These are phyloP conservation scores for Rapana venosa DNA, from an alignment of 2,888 invertebrate genomes.

Conservation along the genomic window DNA sequence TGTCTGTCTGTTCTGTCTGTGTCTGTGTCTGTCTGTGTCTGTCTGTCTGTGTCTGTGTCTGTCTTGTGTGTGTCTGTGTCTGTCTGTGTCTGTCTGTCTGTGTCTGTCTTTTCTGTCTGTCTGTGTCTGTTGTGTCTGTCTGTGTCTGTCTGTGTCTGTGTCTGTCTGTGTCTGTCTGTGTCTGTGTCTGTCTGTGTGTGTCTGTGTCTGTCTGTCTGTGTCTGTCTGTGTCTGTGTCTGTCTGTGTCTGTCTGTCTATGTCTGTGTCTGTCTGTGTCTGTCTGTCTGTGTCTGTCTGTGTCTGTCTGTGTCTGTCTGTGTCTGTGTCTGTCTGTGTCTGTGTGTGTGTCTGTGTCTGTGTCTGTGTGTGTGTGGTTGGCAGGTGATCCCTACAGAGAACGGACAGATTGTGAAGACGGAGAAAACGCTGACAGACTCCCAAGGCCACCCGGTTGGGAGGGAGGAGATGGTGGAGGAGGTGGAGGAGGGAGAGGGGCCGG, in stretches of 20 bases:
- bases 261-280: not conserved
- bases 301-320: not conserved
- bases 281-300: not conserved
- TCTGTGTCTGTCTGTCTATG: not conserved
- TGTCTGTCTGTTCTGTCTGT: too few relatives aligned
- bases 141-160: conserved; percentile 13
- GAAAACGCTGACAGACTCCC: not conserved
- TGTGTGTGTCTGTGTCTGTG: not conserved
- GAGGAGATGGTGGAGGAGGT: not conserved
- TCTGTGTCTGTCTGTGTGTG: not conserved
- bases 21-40: too few relatives aligned
- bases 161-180: not conserved
- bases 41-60: too few relatives aligned
- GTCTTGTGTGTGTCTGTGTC: too few relatives aligned
- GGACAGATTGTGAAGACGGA: not conserved
- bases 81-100: too few relatives aligned
- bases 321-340: not conserved
- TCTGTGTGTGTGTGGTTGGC: not conserved
- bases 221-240: not conserved
- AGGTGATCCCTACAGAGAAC: conserved; percentile 9
- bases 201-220: not conserved
- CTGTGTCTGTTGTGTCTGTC: conserved; percentile 20
- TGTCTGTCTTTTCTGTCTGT: not conserved
- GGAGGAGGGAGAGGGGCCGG: not conserved
- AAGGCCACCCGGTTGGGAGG: not conserved